Percentiles rank a stretch among this genome's conserved stretches.
Conservation (phyloP, 2,797 vertebrate species). For the Cryptoblepharus egeriae region DNA sequence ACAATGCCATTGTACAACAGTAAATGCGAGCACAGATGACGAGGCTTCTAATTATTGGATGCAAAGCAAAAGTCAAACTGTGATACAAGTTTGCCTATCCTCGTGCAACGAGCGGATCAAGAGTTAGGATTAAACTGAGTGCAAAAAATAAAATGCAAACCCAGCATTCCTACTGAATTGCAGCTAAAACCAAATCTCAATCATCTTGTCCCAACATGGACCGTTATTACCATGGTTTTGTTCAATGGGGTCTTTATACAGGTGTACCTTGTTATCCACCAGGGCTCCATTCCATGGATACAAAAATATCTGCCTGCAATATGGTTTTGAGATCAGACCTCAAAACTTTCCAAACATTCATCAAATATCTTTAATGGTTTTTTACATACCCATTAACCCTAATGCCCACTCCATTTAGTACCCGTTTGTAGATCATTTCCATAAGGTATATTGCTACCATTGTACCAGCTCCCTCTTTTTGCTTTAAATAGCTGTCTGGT, state of each 20-base stretch:
- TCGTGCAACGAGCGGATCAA: background rate
- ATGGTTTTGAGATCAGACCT: background rate
- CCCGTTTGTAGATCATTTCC: background rate
- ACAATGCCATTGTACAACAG: slow-evolving; percentile 10
- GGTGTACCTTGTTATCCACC: no score
- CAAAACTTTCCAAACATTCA: background rate
- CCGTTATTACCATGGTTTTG: background rate
- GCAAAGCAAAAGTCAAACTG: background rate
- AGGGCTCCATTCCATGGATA: no score
- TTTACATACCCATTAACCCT: no score
- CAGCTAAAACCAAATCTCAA: background rate
- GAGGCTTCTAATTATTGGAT: background rate
- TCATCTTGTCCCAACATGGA: background rate
- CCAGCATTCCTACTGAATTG: background rate
- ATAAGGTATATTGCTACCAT: background rate
- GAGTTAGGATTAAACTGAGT: background rate
- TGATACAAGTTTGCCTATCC: no score
- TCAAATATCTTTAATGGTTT: background rate
- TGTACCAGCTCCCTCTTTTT: background rate
- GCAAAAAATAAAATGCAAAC: background rate
- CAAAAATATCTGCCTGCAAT: no score
- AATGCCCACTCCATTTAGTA: no score
- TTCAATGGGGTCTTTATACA: no score
- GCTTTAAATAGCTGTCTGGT: background rate
- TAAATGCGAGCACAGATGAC: background rate